Base-by-base conservation (phyloP, 30 jellyfish, hydroid and myxozoan species). In the Pseudorhiza aurosa region DNA sequence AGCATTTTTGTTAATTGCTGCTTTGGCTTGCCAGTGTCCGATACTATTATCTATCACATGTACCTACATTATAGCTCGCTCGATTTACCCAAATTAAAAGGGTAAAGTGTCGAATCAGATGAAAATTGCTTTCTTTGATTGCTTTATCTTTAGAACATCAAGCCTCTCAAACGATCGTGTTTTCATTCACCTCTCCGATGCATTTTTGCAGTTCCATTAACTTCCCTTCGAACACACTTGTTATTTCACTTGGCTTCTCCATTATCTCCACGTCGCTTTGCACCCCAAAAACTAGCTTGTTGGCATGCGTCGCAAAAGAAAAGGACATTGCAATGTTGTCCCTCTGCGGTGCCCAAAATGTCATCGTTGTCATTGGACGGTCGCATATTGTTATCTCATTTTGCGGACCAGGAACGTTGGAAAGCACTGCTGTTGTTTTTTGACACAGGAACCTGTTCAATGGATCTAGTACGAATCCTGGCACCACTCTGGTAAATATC, bases 291-390 rank as follows among this genome's bases (percentile, higher is more conserved):
- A 73, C 24, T 29, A 90, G 50, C 35, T 73, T 29, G 51, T 78
- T 81, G 19, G 75, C 82, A 62, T 90, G 85, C 25, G 91, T 58
- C 7, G 78, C 81, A 35, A 90, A 57, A 19, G 97, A 90, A 32
- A 90, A 60, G 3, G 96, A 85, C 62, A 90, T 29, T 58, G 94
- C 97, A 12, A 70, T 86, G 83, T 75, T 83, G 81, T 77, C 94
- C 8, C 90, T 46, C 49, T 58, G 97, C 44, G 97, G 97, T 60
- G 97, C 96, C 97, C 97, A 90, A 72, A 90, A 90, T 0, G 85
- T 75, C 47, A 90, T 29, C 24, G 69, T 15, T n/a, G 53, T 83
- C 65, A 90, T 17, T 22, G 55, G 78, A 44, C 81, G 93, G 40
- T 58, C 96, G 24, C 85, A 70, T 27, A 90, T 55, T 18, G 65